A percentile compares a stretch with the other conserved stretches of the same genome.
Conservation (phyloP, 2,113 vertebrate genomes). For the cat (Felis catus) region DNA sequence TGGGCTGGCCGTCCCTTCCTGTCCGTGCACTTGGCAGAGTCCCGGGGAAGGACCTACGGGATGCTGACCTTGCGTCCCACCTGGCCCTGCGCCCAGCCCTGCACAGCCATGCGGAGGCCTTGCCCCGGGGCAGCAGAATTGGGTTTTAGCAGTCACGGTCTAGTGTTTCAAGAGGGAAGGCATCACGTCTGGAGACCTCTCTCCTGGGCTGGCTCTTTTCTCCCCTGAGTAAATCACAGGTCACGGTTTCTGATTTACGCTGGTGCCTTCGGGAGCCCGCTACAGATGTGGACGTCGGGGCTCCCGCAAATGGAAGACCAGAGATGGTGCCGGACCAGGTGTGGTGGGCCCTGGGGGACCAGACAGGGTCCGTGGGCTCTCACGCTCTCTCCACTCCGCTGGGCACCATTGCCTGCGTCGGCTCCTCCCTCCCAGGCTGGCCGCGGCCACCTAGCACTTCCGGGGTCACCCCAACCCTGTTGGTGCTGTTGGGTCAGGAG, state of each 20-base stretch:
- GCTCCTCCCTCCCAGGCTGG: accelerated
- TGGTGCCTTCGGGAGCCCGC: neutral
- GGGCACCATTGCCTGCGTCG: neutral
- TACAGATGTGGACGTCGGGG: accelerated
- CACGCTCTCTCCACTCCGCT: accelerated
- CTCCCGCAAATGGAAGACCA: accelerated
- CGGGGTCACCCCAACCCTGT: no score
- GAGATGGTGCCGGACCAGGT: no score
- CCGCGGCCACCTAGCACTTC: accelerated
- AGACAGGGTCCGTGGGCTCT: neutral
- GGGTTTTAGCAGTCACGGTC: neutral
- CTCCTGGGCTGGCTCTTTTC: accelerated
- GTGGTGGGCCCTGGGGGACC: neutral
- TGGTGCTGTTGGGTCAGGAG: neutral
- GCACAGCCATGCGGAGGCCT: neutral
- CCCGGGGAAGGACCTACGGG: neutral
- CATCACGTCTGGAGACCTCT: neutral
- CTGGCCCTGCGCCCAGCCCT: no score
- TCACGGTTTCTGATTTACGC: accelerated
- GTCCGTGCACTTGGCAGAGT: neutral
- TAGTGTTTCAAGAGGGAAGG: neutral
- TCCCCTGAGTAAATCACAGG: no score
- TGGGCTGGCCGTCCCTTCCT: neutral
- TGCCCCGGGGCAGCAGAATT: neutral
- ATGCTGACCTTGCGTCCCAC: neutral